Conservation (phyloP, 2,888 invertebrate species). For the Rapana venosa region DNA sequence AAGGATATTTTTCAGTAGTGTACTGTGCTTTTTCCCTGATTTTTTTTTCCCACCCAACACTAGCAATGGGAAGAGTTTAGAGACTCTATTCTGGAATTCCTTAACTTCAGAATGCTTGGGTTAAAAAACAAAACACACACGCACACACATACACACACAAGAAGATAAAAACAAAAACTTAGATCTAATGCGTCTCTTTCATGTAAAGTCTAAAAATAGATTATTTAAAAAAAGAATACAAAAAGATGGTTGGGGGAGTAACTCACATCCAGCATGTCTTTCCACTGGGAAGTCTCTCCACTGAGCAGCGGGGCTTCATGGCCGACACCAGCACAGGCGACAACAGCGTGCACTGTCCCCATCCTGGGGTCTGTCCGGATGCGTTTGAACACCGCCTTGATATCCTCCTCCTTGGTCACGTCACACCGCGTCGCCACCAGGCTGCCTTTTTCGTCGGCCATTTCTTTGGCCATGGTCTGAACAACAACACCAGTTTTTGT, state of each 20-base stretch:
- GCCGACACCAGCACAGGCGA: slow-evolving; percentile 82
- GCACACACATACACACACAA: not conserved
- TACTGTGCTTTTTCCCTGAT: no score
- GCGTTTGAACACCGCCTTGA: slow-evolving; percentile 81
- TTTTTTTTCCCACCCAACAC: no score
- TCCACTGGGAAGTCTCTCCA: slow-evolving; percentile 68
- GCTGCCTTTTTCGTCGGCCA: slow-evolving; percentile 53
- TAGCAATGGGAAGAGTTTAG: no score
- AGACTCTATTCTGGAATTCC: no score
- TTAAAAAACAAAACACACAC: no score
- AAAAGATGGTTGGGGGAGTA: no score
- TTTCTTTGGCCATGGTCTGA: slow-evolving; percentile 16
- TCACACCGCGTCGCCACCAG: slow-evolving; percentile 79
- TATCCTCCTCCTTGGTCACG: slow-evolving; percentile 81
- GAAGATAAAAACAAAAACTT: no score
- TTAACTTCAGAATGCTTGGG: no score
- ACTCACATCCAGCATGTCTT: slow-evolving; percentile 70
- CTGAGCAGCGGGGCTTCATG: slow-evolving; percentile 75
- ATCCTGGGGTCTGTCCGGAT: slow-evolving; percentile 75
- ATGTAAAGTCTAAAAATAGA: no score
- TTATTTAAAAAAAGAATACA: no score
- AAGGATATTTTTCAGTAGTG: no score
- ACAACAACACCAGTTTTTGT: not conserved
- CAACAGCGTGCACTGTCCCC: slow-evolving; percentile 82
- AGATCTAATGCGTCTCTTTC: no score